Base-by-base conservation (phyloP, 2,888 invertebrate species). In the Esperia sulphurella region DNA sequence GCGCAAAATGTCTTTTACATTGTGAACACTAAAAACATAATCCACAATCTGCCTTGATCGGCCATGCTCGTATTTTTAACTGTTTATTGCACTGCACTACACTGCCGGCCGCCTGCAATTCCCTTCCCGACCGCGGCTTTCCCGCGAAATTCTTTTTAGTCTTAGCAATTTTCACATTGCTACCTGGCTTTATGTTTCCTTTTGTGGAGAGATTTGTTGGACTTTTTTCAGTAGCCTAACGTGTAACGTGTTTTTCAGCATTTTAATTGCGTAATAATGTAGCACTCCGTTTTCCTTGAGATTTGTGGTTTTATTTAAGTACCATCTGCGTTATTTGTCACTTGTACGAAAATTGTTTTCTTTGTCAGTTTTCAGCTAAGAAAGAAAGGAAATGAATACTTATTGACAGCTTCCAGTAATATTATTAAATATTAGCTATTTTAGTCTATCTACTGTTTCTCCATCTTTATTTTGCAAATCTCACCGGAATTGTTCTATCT, bases 181-280 rank as follows among this genome's bases (percentile, higher is more conserved):
- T 75, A 77, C 79, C 69, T 71, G 66, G 68, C 68, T 75, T 74
- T 72, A 68, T 71, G 74, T 79, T 84, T 84, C 83, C 82, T 80
- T 81, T 76, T 60, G 67, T 61, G 53, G 72, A 69, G 67, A 75
- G 83, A 84, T 84, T 86, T 84, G 83, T 80, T 76, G 63, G 68
- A 63, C 62, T 67, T 73, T 68, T 58, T 49, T 49, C 61, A 61
- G 65, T 62, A 64, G 67, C 58, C 68, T 70, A 64, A 54, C 57
- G 52, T 48, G 41, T 46, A 38, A 47, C 47, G 43, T 63, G 59
- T 70, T 71, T 65, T 71, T 74, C 65, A 68, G 61, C 14, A 38
- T 72, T 21, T 74, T 79, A 78, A 80, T 80, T 78, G 73, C 75
- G 67, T 76, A 71, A 75, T 78, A 76, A 75, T 35, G 35, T 8